Base-by-base conservation (phyloP, 1,140 invertebrate species). In the Saccostrea echinata region DNA sequence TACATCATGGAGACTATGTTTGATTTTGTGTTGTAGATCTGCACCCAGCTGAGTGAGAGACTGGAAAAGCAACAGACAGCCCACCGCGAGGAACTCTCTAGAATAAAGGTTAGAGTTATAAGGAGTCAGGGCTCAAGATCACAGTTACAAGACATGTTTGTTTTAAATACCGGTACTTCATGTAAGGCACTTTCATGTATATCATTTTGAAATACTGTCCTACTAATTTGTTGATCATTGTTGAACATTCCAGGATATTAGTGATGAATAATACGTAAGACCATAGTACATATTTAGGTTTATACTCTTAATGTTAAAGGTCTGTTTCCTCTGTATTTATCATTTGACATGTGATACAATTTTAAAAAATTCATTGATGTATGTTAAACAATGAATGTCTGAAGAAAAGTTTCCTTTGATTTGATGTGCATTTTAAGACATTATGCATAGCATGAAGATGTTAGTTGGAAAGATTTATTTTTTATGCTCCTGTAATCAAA, bases 11-110 rank as follows among this genome's bases (percentile, higher is more conserved):
- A n/a, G n/a, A n/a, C n/a, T n/a, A n/a, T 21, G 21, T 6, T 16
- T 57, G 9, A 57, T 57, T 57, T 57, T 57, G 55, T 57, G 9
- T 57, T 57, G 55, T 57, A 98, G 95, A 98, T 98, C 83, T 98
- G 98, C 94, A 97, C 97, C 11, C 95, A 96, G 90, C 91, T 96
- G 57, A 96, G 96, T 92, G 93, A 95, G 55, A 92, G 98, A 27
- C 95, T 99, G 52, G 98, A 99, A 93, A 97, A 97, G 91, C 98
- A 98, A 92, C 96, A 98, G 90, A 96, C 94, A 33, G 88, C 93
- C 2, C 89, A 91, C 55, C 94, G 92, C 90, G 93, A 94, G 86
- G 93, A 94, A 84, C 82, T 95, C 21, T 84, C 90, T 18, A 86
- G 91, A 87, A 94, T 95, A 55, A 95, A 94, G 92, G 95, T 95